Conservation (phyloP, 2,113 vertebrate genomes). For the Bubalus kerabau region DNA sequence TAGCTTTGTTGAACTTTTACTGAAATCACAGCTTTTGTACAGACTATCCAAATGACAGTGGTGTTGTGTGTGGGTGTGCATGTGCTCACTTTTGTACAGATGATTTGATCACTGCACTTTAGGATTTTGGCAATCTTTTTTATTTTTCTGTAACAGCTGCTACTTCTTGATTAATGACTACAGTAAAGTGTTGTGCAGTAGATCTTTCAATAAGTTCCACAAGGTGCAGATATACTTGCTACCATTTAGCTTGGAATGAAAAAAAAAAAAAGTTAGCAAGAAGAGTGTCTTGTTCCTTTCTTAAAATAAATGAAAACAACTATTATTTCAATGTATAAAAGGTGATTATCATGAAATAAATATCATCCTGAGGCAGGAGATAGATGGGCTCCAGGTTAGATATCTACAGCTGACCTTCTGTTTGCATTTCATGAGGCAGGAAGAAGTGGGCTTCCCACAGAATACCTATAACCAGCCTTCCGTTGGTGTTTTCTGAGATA, state of each 20-base stretch:
- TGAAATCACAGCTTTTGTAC: neutral
- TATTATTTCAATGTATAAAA: conserved; percentile 3
- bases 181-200: neutral
- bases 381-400: neutral
- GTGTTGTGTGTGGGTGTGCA: too few species aligned
- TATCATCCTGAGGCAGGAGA: neutral
- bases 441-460: neutral
- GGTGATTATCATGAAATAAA: conserved; percentile 24
- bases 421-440: neutral
- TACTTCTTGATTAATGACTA: neutral
- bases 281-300: neutral
- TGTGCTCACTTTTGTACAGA: neutral
- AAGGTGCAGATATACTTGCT: neutral
- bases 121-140: neutral
- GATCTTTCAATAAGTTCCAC: neutral
- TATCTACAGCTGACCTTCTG: neutral
- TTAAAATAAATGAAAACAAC: neutral
- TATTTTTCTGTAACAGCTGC: neutral
- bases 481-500: neutral
- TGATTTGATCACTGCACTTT: neutral
- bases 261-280: neutral
- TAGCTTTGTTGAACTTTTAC: neutral
- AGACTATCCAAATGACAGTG: neutral
- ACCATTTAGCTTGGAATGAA: neutral
- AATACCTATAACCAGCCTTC: neutral